phyloP scores from a whole-genome alignment of 2,797 vertebrate genomes.

The Intellagama lesueurii region DNA sequence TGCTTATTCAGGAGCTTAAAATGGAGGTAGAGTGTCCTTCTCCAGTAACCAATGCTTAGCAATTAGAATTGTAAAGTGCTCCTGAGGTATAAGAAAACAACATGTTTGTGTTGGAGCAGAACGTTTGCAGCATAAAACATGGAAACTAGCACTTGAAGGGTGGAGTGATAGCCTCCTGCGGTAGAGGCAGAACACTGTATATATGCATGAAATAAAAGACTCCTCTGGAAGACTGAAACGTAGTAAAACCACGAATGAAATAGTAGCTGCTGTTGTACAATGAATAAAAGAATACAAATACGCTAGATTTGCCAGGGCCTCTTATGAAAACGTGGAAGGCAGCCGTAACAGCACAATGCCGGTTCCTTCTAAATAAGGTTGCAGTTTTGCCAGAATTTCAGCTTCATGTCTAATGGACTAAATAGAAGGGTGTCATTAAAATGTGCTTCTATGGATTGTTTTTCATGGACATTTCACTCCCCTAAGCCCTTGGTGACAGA shows the following conservation, averaged over 20 bases:
- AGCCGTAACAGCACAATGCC: background rate
- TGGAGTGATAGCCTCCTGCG: slow-evolving; percentile 25
- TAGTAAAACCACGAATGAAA: slow-evolving; percentile 11
- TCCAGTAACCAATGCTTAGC: slow-evolving; percentile 48
- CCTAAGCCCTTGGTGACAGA: too few relatives aligned
- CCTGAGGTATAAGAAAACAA: slow-evolving; percentile 1
- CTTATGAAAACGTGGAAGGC: slow-evolving; percentile 3
- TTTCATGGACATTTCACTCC: background rate
- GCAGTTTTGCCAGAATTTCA: slow-evolving; percentile 2
- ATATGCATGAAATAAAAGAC: background rate
- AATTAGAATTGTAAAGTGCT: too few relatives aligned
- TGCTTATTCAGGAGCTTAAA: background rate
- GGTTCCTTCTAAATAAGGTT: background rate
- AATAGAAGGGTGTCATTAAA: background rate
- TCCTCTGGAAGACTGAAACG: background rate
- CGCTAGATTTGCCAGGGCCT: slow-evolving; percentile 27
- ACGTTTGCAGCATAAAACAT: slow-evolving; percentile 22
- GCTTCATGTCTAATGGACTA: background rate
- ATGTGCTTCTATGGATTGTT: background rate
- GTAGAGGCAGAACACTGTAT: slow-evolving; percentile 48
- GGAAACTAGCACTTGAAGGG: slow-evolving; percentile 35
- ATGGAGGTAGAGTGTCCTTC: background rate
- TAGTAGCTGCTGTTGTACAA: background rate
- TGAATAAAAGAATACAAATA: background rate
- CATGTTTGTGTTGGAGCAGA: slow-evolving; percentile 2